A percentile compares a stretch with the other conserved stretches of the same genome.
Evolutionary conservation across 2,888 invertebrate genomes (phyloP).

Genomic region (Neoitamus cyanurus): DNA sequence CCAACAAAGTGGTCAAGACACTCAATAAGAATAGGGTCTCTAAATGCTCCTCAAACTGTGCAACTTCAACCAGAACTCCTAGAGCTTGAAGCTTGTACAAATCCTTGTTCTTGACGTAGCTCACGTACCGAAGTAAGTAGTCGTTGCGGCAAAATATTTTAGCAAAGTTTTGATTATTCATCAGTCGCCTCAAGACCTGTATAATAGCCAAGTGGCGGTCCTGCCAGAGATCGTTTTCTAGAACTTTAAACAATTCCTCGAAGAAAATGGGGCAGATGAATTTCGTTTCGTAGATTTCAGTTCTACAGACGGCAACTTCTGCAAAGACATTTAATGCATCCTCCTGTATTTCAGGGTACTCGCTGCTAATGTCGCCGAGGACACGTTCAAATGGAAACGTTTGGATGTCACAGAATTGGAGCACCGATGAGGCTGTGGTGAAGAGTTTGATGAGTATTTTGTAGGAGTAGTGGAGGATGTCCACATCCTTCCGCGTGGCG

Average conservation of each 20-base stretch:
- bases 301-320: not conserved
- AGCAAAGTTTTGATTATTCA: constrained; percentile 28
- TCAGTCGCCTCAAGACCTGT: constrained; percentile 8
- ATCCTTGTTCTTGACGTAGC: not conserved
- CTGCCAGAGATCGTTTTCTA: constrained; percentile 26
- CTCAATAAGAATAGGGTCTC: not conserved
- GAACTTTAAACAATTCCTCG: constrained; percentile 46
- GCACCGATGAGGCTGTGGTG: not conserved
- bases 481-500: not conserved
- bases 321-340: not conserved
- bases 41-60: not conserved
- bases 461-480: constrained; percentile 48
- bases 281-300: not conserved
- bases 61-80: constrained; percentile 1
- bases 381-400: constrained; percentile 45
- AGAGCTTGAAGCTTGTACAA: not conserved
- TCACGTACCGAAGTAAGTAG: constrained; percentile 27
- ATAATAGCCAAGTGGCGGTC: constrained; percentile 7
- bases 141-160: constrained; percentile 10
- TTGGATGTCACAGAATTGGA: constrained; percentile 10
- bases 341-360: constrained; percentile 28
- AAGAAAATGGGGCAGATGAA: constrained; percentile 43
- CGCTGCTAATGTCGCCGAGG: not conserved
- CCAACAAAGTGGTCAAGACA: not conserved
- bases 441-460: constrained; percentile 42